Percentiles rank a stretch among this genome's conserved stretches.
phyloP scores from a whole-genome alignment of 2,113 vertebrate genomes.

The Bagarius yarrelli region DNA sequence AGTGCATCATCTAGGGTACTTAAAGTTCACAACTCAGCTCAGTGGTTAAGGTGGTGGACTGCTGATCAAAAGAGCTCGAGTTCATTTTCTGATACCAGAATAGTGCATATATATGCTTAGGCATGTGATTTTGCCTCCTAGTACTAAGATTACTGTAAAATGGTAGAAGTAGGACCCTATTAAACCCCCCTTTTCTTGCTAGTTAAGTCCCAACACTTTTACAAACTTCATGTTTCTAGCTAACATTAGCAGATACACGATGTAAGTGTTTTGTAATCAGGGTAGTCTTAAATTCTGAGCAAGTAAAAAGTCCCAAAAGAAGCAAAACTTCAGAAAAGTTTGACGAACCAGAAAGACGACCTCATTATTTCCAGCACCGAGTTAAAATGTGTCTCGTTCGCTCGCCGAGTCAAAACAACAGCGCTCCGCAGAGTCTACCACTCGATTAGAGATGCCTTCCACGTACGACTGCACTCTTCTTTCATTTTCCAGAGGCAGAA shows the following conservation, averaged over 20 bases:
- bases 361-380: background rate
- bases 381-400: background rate
- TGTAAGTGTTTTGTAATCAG: background rate
- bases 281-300: background rate
- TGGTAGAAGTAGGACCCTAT: too few relatives aligned
- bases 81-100: too few relatives aligned
- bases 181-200: too few relatives aligned
- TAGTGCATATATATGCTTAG: too few relatives aligned
- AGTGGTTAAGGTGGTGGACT: too few relatives aligned
- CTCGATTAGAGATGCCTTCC: constrained; percentile 3
- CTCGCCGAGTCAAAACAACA: constrained; percentile 1
- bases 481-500: background rate
- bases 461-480: background rate
- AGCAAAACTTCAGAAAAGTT: background rate
- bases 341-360: background rate
- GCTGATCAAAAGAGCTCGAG: too few relatives aligned
- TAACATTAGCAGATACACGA: background rate
- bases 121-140: too few relatives aligned
- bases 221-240: background rate
- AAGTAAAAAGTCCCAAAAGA: background rate
- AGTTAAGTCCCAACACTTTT: background rate
- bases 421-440: background rate
- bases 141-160: too few relatives aligned
- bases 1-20: too few relatives aligned
- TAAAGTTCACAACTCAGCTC: too few relatives aligned